Base-by-base conservation (phyloP, 35 echinoderm and acorn worm genomes). In the Chiridota heheva region DNA sequence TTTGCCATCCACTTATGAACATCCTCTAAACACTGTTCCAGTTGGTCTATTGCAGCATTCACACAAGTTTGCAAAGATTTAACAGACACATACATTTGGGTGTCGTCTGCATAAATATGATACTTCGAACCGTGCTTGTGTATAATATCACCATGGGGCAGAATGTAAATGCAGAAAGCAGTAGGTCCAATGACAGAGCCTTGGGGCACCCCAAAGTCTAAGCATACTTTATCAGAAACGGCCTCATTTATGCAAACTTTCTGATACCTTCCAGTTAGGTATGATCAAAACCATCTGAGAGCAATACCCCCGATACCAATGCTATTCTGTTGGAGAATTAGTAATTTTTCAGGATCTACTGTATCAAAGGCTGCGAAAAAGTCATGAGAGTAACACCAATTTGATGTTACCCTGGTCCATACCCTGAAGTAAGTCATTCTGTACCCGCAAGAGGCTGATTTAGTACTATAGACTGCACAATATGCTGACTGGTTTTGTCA, bases 351-450 rank as follows among this genome's bases (percentile, higher is more conserved):
- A 60, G 77, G 84, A 71, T 82, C 48, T 13, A 87, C 59, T 2
- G 84, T 78, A 29, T 92, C 90, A 86, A 92, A 92, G 1, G 83
- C 89, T 20, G 84, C 72, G 48, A 65, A 67, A 44, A 79, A 69
- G 67, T 91, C 74, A 86, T 57, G 47, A 86, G 49, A 49, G 81
- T 32, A 28, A 81, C 29, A 30, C 55, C 76, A 1, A 70, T 76
- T 31, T 46, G 46, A 30, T 88, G 73, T n/a, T 31, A 60, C 8
- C 8, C 22, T 22, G 47, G 42, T 81, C 86, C 13, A 72, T 46
- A 59, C 63, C 86, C 17, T 41, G 35, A 5, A 88, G 47, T 56
- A 81, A 55, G 58, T 88, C 86, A 61, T 81, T 81, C 1, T 70
- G 30, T 32, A 88, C 86, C 27, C 76, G 53, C 1, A 70, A 3